Evolutionary conservation across 2,797 vertebrate species (phyloP).

Genomic region (Threskiornis aethiopicus): DNA sequence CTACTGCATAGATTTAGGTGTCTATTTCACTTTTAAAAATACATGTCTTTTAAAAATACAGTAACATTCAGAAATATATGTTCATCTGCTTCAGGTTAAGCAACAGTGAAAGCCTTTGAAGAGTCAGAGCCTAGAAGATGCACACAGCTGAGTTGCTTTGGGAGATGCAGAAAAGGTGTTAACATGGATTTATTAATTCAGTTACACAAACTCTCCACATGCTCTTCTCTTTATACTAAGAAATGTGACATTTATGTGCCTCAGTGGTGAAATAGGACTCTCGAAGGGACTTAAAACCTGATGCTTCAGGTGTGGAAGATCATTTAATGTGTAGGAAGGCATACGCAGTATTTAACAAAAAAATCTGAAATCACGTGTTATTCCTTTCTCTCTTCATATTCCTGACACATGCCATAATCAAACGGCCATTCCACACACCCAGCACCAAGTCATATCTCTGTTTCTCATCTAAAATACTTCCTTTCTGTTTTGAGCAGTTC

Average conservation of each 20-base stretch:
- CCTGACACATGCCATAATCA: neutral
- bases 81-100: slow-evolving; percentile 2
- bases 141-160: neutral
- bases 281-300: neutral
- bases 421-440: neutral
- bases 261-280: neutral
- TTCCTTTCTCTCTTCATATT: neutral
- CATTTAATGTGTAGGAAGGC: neutral
- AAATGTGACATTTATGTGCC: neutral
- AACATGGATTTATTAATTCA: slow-evolving; percentile 16
- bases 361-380: neutral
- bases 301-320: neutral
- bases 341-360: neutral
- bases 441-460: neutral
- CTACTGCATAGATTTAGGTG: neutral
- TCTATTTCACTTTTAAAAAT: neutral
- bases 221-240: neutral
- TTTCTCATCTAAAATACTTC: neutral
- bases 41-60: neutral
- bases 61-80: neutral
- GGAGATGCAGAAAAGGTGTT: neutral
- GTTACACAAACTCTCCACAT: neutral
- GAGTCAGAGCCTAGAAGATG: neutral
- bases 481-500: neutral
- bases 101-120: neutral